These are phyloP conservation scores for Staurois parvus DNA, from an alignment of 2,797 vertebrate genomes.

Conservation along the genomic window DNA sequence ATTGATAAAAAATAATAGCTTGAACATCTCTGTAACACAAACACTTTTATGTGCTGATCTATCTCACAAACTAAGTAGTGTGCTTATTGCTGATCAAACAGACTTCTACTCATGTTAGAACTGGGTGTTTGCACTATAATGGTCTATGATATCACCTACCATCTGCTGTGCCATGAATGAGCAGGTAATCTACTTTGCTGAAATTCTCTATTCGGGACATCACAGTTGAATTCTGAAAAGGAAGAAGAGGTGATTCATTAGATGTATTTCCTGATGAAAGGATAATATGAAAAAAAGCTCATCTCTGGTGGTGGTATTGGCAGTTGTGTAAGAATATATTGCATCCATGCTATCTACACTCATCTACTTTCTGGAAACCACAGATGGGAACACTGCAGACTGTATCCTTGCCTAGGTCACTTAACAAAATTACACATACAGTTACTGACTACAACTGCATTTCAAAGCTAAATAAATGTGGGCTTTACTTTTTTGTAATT, in stretches of 20 bases:
- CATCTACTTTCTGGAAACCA: slow-evolving; percentile 10
- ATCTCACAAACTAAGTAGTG: slow-evolving; percentile 74
- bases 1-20: slow-evolving; percentile 75
- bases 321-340: slow-evolving; percentile 46
- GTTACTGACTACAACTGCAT: background rate
- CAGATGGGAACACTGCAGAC: background rate
- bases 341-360: background rate
- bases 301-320: slow-evolving; percentile 48
- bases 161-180: slow-evolving; percentile 87
- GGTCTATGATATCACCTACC: slow-evolving; percentile 81
- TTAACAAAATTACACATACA: background rate
- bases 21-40: slow-evolving; percentile 72
- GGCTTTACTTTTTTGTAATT: background rate
- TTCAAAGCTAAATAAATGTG: background rate
- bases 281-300: slow-evolving; percentile 68
- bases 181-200: slow-evolving; percentile 84
- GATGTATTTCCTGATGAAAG: slow-evolving; percentile 68
- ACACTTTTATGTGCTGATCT: slow-evolving; percentile 74
- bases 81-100: slow-evolving; percentile 79
- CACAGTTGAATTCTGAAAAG: slow-evolving; percentile 85
- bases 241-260: slow-evolving; percentile 75
- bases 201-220: slow-evolving; percentile 85
- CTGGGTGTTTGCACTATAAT: slow-evolving; percentile 75
- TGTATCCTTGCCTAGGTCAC: slow-evolving; percentile 3
- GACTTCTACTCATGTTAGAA: slow-evolving; percentile 81